phyloP scores from a whole-genome alignment of 2,113 vertebrate species.

The Neotragus pygmaeus region DNA sequence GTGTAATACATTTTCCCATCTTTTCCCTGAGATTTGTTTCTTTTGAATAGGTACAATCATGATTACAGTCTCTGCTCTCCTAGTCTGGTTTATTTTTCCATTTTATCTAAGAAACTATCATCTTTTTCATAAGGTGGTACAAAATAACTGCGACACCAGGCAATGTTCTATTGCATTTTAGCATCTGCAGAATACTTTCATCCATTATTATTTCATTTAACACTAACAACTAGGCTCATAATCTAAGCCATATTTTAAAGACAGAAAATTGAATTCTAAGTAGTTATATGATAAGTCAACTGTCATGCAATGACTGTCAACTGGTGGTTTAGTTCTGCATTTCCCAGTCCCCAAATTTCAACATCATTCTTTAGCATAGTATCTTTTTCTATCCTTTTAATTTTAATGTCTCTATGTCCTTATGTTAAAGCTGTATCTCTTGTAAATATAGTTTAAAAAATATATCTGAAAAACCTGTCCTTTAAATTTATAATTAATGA shows the following conservation, averaged over 20 bases:
- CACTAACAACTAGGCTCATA: not conserved
- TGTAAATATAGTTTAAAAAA: not conserved
- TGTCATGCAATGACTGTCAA: not conserved
- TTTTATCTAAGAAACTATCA: not conserved
- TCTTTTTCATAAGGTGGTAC: not conserved
- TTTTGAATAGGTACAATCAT: not conserved
- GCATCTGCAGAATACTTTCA: not conserved
- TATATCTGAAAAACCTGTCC: not conserved
- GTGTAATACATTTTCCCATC: not conserved
- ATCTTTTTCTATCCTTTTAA: not conserved
- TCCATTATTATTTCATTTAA: not conserved
- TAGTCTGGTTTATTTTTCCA: not conserved
- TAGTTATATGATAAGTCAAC: not conserved
- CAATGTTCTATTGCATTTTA: not conserved
- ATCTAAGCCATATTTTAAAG: not conserved
- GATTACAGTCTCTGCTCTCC: not conserved
- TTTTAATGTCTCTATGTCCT: conserved; percentile 4
- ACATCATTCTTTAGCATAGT: not conserved
- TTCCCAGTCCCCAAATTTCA: not conserved
- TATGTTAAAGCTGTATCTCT: not conserved
- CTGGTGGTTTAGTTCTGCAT: not conserved
- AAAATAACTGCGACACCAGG: not conserved
- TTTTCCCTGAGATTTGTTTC: not conserved
- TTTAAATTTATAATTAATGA: conserved; percentile 28
- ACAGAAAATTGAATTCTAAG: not conserved